Base-by-base conservation (phyloP, 2,888 invertebrate genomes). In the Acrobasis repandana region DNA sequence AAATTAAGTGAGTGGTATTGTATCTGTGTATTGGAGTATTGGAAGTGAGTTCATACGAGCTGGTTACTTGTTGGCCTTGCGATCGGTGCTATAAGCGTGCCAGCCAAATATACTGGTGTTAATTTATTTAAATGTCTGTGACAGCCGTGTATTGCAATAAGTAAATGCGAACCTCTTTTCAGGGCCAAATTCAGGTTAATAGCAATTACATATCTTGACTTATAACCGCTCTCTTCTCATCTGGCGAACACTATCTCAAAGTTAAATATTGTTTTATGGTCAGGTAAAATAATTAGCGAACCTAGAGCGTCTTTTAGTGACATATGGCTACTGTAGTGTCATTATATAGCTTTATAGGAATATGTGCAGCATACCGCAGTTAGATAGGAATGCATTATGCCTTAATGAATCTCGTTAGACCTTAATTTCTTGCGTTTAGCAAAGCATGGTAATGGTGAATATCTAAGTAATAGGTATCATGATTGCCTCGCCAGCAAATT, bases 21-120 rank as follows among this genome's bases (percentile, higher is more conserved):
- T 77, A 72, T 75, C 72, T 71, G 65, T 74, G 74, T 74, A 80
- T 81, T 81, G 67, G 68, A 66, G 59, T 69, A 73, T 77, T 74
- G 75, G 83, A 85, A 83, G 80, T 86, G 80, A 81, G 79, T 80
- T 78, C 77, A 73, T 74, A 68, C 65, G 68, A 77, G 79, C 83
- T 83, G 78, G 80, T 80, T 81, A 76, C 79, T 81, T 68, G 90
- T 83, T 88, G 80, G 80, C 91, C 90, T 90, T 90, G 90, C 76
- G 69, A 63, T 66, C 65, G 79, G 74, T 76, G 72, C 73, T 75
- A 68, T 66, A 74, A 72, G 69, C 72, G 16, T 79, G 79, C 78
- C 70, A 70, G 73, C 80, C 75, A 73, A 83, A 85, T 81, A 77
- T 80, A 76, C 75, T 73, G 75, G 75, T 76, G 76, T 77, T 81